phyloP scores from a whole-genome alignment of 2,888 invertebrate genomes.

The Anarsia innoxiella region DNA sequence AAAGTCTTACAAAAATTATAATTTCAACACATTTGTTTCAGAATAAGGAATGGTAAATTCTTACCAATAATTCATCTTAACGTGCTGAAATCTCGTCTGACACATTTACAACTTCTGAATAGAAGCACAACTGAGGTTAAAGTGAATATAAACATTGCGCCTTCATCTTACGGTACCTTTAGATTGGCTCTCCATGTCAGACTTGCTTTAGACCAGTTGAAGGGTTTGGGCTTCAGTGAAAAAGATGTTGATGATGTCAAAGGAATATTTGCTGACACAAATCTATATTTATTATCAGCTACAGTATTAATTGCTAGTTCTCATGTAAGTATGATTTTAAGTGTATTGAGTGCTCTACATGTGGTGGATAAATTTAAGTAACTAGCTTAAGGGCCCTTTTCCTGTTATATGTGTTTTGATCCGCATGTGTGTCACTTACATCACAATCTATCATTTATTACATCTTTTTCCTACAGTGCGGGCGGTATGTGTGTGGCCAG shows the following conservation, averaged over 20 bases:
- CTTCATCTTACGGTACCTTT: slow-evolving; percentile 86
- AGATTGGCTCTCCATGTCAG: slow-evolving; percentile 86
- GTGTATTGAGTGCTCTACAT: too few relatives aligned
- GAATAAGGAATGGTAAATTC: slow-evolving; percentile 79
- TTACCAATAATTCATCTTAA: slow-evolving; percentile 90
- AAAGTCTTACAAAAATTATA: neutral
- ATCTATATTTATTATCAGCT: slow-evolving; percentile 90
- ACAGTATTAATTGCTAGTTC: slow-evolving; percentile 93
- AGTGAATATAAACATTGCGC: slow-evolving; percentile 81
- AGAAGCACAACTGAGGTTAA: slow-evolving; percentile 76
- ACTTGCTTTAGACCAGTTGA: slow-evolving; percentile 81
- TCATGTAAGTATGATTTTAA: slow-evolving; percentile 86
- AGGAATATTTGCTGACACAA: slow-evolving; percentile 96
- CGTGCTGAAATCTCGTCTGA: slow-evolving; percentile 85
- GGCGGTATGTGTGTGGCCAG: too few relatives aligned
- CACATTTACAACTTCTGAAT: slow-evolving; percentile 82
- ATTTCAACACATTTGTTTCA: slow-evolving; percentile 33
- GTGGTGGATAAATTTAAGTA: too few relatives aligned
- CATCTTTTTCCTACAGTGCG: too few relatives aligned
- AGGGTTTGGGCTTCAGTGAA: slow-evolving; percentile 88
- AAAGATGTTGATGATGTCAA: slow-evolving; percentile 98
- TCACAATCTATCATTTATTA: too few relatives aligned
- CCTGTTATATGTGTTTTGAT: too few relatives aligned
- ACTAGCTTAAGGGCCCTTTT: too few relatives aligned
- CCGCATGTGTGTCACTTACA: too few relatives aligned